Evolutionary conservation across 2,113 vertebrate genomes (phyloP).

Genomic region (Hoplias malabaricus): DNA sequence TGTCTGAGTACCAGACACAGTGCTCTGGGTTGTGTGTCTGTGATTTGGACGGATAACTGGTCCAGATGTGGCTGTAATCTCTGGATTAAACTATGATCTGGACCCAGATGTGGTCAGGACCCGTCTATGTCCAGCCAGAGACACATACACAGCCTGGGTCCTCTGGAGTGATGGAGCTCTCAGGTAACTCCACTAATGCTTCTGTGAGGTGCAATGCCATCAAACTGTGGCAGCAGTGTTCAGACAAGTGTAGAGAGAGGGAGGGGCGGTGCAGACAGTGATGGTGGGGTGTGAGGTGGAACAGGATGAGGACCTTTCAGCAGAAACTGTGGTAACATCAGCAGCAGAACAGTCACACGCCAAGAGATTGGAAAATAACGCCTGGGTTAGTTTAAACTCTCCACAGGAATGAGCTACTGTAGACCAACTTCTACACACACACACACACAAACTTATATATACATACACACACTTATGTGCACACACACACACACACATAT

Average conservation of each 20-base stretch:
- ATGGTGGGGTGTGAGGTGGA: neutral
- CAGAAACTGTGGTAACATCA: neutral
- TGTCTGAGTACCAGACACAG: neutral
- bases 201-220: too few species aligned
- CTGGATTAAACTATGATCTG: neutral
- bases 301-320: neutral
- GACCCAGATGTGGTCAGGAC: neutral
- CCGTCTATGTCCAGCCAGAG: too few species aligned
- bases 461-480: conserved; percentile 6
- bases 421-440: neutral
- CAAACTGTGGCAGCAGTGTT: too few species aligned
- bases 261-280: too few species aligned
- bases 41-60: neutral
- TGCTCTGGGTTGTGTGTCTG: neutral
- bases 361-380: too few species aligned
- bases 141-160: too few species aligned
- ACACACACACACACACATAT: neutral
- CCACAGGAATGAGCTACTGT: conserved; percentile 9
- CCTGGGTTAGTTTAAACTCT: neutral
- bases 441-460: neutral
- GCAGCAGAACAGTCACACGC: conserved; percentile 9
- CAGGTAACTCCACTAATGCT: too few species aligned
- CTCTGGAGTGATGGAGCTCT: too few species aligned
- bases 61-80: neutral
- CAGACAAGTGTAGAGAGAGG: too few species aligned